Conservation (phyloP, 2,797 vertebrate species). For the Coccyzus lansbergi region DNA sequence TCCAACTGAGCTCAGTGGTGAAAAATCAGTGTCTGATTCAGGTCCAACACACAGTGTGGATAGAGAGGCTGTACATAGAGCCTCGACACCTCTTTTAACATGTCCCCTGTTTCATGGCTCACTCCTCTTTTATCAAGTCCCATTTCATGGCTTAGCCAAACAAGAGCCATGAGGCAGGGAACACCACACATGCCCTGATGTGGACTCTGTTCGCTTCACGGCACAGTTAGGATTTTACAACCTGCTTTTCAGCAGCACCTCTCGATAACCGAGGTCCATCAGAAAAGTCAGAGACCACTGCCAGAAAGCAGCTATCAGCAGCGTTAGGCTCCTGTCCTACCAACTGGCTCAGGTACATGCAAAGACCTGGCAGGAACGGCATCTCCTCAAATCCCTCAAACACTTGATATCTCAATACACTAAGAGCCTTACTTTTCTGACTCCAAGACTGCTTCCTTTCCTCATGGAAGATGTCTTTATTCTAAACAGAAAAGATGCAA, state of each 20-base stretch:
- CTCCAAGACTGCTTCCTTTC: neutral
- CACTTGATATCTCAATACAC: accelerated
- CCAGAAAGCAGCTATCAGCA: neutral
- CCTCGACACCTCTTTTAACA: too few relatives aligned
- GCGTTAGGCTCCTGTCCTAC: neutral
- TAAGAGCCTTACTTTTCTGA: neutral
- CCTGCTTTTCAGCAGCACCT: neutral
- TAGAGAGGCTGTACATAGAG: neutral
- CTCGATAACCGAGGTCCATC: neutral
- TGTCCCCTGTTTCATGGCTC: too few relatives aligned
- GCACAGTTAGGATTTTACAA: accelerated
- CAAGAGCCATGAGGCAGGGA: neutral
- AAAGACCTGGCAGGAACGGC: neutral
- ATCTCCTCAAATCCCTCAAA: neutral
- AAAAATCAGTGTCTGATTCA: neutral
- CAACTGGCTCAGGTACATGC: accelerated
- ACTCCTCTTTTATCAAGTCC: accelerated
- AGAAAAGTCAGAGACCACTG: too few relatives aligned
- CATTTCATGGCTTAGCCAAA: neutral
- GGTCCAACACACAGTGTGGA: neutral
- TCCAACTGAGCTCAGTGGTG: neutral
- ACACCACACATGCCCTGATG: too few relatives aligned
- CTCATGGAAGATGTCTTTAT: neutral
- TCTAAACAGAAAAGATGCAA: neutral
- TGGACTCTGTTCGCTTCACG: neutral